These are phyloP conservation scores for Hydrotaea cyrtoneurina DNA, from an alignment of 2,888 invertebrate genomes.

Conservation along the genomic window DNA sequence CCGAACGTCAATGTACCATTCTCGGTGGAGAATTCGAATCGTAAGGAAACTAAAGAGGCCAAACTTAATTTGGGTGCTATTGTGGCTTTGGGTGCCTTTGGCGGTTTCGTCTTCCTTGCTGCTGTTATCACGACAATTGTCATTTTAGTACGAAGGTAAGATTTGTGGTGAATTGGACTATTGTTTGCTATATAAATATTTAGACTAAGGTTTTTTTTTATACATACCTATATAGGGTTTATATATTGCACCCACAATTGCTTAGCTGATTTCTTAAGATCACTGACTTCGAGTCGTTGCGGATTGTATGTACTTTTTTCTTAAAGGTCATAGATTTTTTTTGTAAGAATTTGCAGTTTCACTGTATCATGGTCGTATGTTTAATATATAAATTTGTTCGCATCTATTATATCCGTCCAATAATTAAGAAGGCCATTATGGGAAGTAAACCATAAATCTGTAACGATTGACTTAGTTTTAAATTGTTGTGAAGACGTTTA, in stretches of 20 bases:
- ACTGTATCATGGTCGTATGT: too few species aligned
- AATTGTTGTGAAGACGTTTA: too few species aligned
- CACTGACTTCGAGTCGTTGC: not conserved
- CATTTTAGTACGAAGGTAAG: constrained; percentile 92
- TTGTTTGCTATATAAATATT: not conserved
- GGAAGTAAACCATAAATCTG: too few species aligned
- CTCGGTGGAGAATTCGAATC: constrained; percentile 83
- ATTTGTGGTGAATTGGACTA: constrained; percentile 42
- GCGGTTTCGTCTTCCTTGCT: constrained; percentile 93
- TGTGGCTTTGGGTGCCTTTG: constrained; percentile 93
- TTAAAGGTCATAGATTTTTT: too few species aligned
- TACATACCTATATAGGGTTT: not conserved
- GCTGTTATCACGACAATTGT: constrained; percentile 94
- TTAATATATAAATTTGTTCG: too few species aligned
- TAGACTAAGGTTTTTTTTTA: not conserved
- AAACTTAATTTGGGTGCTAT: constrained; percentile 92
- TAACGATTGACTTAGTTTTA: too few species aligned
- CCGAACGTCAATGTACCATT: constrained; percentile 86
- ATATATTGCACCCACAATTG: not conserved
- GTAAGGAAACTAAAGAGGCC: constrained; percentile 82
- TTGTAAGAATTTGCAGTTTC: too few species aligned
- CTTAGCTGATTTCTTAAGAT: not conserved
- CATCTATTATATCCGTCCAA: too few species aligned
- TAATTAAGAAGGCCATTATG: too few species aligned
- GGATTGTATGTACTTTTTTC: not conserved